Conservation (phyloP, 1,140 invertebrate genomes). For the Drosophila lowei region DNA sequence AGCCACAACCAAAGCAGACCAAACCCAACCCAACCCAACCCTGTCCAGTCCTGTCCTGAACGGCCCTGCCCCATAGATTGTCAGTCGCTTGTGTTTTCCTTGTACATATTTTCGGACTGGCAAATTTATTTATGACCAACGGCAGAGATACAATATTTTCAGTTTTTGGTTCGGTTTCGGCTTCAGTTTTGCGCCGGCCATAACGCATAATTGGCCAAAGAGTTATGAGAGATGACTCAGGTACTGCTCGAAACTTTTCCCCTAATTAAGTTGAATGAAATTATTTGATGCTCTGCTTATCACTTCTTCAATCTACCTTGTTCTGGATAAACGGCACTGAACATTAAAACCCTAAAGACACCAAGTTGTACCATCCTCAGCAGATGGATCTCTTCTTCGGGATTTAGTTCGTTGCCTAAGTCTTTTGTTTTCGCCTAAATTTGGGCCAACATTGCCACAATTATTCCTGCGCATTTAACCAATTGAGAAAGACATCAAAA, state of each 20-base stretch:
- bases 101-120: conserved; percentile 27
- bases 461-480: conserved; percentile 15
- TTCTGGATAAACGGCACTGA: neutral
- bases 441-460: conserved; percentile 1
- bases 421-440: conserved; percentile 28
- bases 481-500: conserved; percentile 31
- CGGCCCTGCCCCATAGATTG: conserved; percentile 74
- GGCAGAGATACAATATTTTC: conserved; percentile 64
- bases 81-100: conserved; percentile 30
- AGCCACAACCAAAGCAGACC: no score
- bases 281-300: conserved; percentile 20
- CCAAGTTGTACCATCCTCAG: neutral
- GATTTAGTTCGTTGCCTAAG: conserved; percentile 49
- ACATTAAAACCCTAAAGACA: no score
- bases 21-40: conserved; percentile 19
- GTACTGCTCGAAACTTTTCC: conserved; percentile 29
- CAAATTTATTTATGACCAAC: conserved; percentile 74
- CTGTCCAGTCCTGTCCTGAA: conserved; percentile 24
- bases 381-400: no score
- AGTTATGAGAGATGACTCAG: conserved; percentile 66
- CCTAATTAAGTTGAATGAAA: conserved; percentile 48
- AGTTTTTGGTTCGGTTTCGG: conserved; percentile 43
- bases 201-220: conserved; percentile 61
- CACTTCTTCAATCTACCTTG: conserved; percentile 8
- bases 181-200: conserved; percentile 25